Conservation (phyloP, 2,888 invertebrate species). For the Ephialtes manifestator region DNA sequence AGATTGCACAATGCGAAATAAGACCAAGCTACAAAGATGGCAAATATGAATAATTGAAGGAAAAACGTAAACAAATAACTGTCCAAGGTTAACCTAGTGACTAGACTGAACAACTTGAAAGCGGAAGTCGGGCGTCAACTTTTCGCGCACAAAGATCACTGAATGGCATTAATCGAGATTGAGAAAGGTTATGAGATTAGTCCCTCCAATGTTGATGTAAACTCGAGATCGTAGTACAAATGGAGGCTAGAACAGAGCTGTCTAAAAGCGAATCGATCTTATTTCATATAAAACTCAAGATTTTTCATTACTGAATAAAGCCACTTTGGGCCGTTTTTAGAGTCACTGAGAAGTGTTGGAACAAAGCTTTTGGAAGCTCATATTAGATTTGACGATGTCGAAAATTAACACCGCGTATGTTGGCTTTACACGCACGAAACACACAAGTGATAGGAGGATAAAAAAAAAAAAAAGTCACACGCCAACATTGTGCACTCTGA, state of each 20-base stretch:
- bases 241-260: conserved; percentile 13
- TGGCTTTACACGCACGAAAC: conserved; percentile 33
- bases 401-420: conserved; percentile 43
- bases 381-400: not conserved
- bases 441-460: conserved; percentile 22
- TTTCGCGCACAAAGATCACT: not conserved
- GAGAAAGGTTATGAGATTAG: not conserved
- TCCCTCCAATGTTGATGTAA: conserved; percentile 10
- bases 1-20: not conserved
- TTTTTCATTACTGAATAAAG: conserved; percentile 1
- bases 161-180: not conserved
- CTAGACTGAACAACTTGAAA: not conserved
- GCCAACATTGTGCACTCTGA: conserved; percentile 70
- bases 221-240: conserved; percentile 18
- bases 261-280: conserved; percentile 6
- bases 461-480: conserved; percentile 78
- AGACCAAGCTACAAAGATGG: no score
- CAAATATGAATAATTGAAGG: not conserved
- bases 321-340: not conserved
- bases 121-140: not conserved
- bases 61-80: conserved; percentile 4
- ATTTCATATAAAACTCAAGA: not conserved
- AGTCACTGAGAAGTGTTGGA: not conserved
- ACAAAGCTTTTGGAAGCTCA: not conserved
- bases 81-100: conserved; percentile 5